Evolutionary conservation across 2,797 vertebrate genomes (phyloP).

Genomic region (Micrastur ruficollis): DNA sequence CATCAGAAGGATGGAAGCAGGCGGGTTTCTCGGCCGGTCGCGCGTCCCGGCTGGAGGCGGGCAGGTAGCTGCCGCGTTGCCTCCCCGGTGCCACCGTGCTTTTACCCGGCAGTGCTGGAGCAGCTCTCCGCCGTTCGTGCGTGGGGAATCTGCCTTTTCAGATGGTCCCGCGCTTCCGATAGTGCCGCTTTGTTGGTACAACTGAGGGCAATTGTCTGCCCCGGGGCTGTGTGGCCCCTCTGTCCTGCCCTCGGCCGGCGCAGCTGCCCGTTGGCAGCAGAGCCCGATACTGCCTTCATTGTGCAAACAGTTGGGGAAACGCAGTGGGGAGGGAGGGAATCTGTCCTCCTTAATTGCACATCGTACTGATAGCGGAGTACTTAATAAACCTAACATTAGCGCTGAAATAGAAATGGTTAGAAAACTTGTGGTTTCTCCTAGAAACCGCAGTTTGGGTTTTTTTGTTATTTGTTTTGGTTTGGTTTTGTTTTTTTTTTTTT

Average conservation of each 20-base stretch:
- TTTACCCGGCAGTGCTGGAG: rapidly evolving
- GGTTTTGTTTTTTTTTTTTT: not conserved
- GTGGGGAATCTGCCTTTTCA: not conserved
- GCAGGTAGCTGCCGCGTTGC: rapidly evolving
- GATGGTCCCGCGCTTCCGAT: not conserved
- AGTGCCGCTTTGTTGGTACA: not conserved
- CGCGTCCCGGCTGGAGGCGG: rapidly evolving
- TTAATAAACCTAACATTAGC: not conserved
- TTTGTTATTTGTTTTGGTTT: not conserved
- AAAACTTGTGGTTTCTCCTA: constrained; percentile 42
- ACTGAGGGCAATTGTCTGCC: constrained; percentile 25
- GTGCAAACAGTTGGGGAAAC: not conserved
- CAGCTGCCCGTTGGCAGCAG: not conserved
- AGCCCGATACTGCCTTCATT: not conserved
- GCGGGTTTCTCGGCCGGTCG: rapidly evolving
- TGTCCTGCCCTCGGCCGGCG: not conserved
- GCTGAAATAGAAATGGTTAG: not conserved
- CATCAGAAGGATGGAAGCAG: rapidly evolving
- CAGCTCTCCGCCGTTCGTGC: not conserved
- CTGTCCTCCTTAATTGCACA: not conserved
- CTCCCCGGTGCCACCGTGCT: rapidly evolving
- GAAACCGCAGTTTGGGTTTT: not conserved
- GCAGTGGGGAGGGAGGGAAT: not conserved
- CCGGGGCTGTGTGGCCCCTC: not conserved
- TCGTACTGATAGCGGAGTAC: rapidly evolving